These are phyloP conservation scores for Styela clava DNA, from an alignment of 23 tunicate genomes.

Conservation along the genomic window DNA sequence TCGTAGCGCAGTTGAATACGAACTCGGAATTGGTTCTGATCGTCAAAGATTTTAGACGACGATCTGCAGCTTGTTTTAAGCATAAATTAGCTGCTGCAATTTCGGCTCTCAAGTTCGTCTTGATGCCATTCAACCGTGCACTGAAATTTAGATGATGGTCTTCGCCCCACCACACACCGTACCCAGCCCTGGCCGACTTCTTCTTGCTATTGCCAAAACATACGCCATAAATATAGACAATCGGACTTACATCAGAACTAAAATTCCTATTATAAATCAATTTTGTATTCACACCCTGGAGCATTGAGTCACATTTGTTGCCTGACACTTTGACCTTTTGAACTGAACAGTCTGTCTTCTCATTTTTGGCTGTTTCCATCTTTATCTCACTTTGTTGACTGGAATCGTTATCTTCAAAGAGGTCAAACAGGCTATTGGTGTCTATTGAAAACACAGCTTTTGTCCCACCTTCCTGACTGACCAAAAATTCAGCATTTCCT, in stretches of 20 bases:
- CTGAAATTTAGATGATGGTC: conserved; percentile 65
- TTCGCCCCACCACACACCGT: conserved; percentile 94
- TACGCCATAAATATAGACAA: conserved; percentile 88
- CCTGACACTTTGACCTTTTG: neutral
- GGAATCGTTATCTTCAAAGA: neutral
- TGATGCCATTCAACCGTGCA: conserved; percentile 51
- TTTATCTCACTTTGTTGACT: neutral
- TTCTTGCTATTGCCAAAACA: conserved; percentile 63
- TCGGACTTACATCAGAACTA: neutral
- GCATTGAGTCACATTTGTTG: neutral
- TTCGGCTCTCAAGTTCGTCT: conserved; percentile 91
- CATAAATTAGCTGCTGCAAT: conserved; percentile 66
- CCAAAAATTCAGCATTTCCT: neutral
- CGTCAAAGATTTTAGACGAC: conserved; percentile 10
- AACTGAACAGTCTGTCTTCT: neutral
- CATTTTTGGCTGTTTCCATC: neutral
- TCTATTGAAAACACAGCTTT: neutral
- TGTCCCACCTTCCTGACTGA: neutral
- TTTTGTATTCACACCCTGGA: neutral
- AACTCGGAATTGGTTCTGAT: conserved; percentile 80
- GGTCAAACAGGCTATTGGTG: neutral
- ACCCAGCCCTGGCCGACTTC: conserved; percentile 58
- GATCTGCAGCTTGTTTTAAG: conserved; percentile 57
- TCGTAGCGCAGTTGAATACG: conserved; percentile 66
- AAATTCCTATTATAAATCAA: neutral